Percentiles rank a stretch among this genome's conserved stretches.
These are phyloP conservation scores for Stigmatopora argus DNA, from an alignment of 2,113 vertebrate genomes.

Conservation along the genomic window DNA sequence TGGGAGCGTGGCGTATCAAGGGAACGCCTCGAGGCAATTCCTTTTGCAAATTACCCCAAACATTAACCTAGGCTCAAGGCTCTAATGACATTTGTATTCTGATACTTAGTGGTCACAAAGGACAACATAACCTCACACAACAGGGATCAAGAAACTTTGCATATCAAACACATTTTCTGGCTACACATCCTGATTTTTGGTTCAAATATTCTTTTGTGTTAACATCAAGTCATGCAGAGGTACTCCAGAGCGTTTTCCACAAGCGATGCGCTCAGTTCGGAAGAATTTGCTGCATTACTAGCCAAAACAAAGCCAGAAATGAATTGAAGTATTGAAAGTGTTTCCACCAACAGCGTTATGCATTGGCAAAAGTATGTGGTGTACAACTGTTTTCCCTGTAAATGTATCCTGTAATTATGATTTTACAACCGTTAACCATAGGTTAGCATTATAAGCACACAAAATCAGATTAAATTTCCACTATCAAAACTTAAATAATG, in stretches of 20 bases:
- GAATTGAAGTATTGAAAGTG: not conserved
- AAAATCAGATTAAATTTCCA: too few relatives aligned
- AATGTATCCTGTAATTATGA: too few relatives aligned
- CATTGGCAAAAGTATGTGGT: not conserved
- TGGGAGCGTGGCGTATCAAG: not conserved
- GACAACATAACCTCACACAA: not conserved
- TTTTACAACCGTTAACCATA: too few relatives aligned
- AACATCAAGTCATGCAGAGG: conserved; percentile 28
- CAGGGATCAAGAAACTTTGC: conserved; percentile 4
- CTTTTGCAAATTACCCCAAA: not conserved
- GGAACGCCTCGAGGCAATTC: conserved; percentile 1
- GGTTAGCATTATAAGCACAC: too few relatives aligned
- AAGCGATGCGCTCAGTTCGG: not conserved
- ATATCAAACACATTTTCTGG: conserved; percentile 24
- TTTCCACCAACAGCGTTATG: not conserved
- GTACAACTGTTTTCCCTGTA: not conserved
- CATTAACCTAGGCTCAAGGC: not conserved
- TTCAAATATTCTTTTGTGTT: conserved; percentile 44
- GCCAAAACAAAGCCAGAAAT: not conserved
- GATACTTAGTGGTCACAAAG: not conserved
- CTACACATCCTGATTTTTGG: not conserved
- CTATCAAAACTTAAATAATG: too few relatives aligned
- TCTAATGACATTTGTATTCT: not conserved
- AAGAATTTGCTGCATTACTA: conserved; percentile 8
- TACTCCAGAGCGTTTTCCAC: conserved; percentile 22